Evolutionary conservation across 2,888 invertebrate genomes (phyloP).

Genomic region (Drosophila macrospina): DNA sequence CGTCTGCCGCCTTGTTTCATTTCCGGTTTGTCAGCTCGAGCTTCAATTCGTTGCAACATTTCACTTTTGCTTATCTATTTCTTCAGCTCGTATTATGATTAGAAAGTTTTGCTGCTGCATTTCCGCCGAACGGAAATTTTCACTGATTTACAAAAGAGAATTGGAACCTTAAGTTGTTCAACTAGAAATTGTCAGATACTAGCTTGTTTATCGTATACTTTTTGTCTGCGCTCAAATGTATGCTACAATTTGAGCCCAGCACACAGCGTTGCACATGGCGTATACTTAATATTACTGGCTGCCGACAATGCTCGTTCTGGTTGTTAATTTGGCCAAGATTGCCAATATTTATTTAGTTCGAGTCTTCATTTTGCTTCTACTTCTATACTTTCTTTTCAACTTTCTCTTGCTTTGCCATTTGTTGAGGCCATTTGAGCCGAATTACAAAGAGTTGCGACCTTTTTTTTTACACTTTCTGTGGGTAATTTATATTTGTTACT

Average conservation of each 20-base stretch:
- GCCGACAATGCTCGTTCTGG: slow-evolving; percentile 17
- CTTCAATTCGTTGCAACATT: slow-evolving; percentile 17
- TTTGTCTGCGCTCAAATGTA: slow-evolving; percentile 31
- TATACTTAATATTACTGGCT: slow-evolving; percentile 42
- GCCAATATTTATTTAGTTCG: slow-evolving; percentile 48
- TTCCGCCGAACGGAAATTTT: slow-evolving; percentile 38
- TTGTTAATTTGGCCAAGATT: slow-evolving; percentile 38
- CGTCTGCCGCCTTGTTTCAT: slow-evolving; percentile 45
- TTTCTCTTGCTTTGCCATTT: slow-evolving; percentile 12
- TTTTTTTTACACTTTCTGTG: neutral
- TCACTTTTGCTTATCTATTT: slow-evolving; percentile 29
- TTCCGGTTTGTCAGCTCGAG: slow-evolving; percentile 55
- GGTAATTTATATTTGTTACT: neutral
- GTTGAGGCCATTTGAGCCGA: slow-evolving; percentile 2
- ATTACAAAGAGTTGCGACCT: slow-evolving; percentile 11
- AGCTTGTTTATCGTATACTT: slow-evolving; percentile 2
- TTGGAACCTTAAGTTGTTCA: slow-evolving; percentile 31
- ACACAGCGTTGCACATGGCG: slow-evolving; percentile 28
- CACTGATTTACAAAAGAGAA: slow-evolving; percentile 11
- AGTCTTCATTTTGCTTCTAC: slow-evolving; percentile 22
- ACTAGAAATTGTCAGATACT: slow-evolving; percentile 46
- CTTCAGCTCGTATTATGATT: slow-evolving; percentile 33
- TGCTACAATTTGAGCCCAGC: slow-evolving; percentile 18
- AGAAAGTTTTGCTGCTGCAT: slow-evolving; percentile 44
- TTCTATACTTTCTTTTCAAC: slow-evolving; percentile 15